Base-by-base conservation (phyloP, 2,113 vertebrate genomes). In the Thymallus thymallus region DNA sequence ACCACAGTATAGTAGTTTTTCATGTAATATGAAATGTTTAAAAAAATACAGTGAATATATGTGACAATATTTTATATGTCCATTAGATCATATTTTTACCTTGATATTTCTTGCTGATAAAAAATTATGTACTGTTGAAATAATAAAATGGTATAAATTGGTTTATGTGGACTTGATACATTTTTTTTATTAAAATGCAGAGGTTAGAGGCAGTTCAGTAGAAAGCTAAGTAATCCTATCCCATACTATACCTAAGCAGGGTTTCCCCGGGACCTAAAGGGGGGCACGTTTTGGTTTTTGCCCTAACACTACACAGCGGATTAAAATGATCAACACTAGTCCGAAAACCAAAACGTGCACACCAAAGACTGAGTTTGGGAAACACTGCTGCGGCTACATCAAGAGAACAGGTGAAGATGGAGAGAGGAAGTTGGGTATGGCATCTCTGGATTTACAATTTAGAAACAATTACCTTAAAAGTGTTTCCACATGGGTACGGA, bases 131-230 rank as follows among this genome's bases (percentile, higher is more conserved):
- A 88, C 84, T 82, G 82, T 82, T 82, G 81, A 77, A 80, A 77
- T 77, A 91, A 82, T 87, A 88, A 90, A 89, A 70, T 75, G 35
- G 35, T 41, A 41, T 10, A 74, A 69, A 73, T 83, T 77, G 89
- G 85, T 89, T 90, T 85, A 74, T 56, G 69, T 81, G 68, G 82
- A 20, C 29, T 76, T 20, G 78, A 26, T 26, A 26, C 26, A 26
- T 41, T 3, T 10, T 41, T 51, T 51, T 76, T 75, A 64, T 55
- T 29, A 35, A 22, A 46, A 23, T 61, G 9, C 32, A 58, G 9
- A 51, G 5, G 48, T 51, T 16, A 65, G 63, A 32, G 23, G 46
- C 13, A 55, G 6, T 20, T 64, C 16, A 65, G 32, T 26, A 41
- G 3, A 46, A 63, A 58, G 9, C 12, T 1, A 18, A 4, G 48